phyloP scores from a whole-genome alignment of 2,113 vertebrate genomes.

The Sebastes fasciatus region DNA sequence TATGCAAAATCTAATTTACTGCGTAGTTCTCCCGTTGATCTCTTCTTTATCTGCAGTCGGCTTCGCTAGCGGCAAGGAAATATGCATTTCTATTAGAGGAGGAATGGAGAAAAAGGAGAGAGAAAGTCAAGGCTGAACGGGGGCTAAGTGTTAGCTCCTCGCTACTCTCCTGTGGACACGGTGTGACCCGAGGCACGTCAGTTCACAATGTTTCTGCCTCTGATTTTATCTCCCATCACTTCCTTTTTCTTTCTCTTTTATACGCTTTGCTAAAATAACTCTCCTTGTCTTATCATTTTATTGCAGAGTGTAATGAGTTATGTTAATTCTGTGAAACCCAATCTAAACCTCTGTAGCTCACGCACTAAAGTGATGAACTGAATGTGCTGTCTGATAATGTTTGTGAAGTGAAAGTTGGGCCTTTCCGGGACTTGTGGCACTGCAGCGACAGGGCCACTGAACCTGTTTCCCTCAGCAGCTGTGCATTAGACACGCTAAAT shows the following conservation, averaged over 20 bases:
- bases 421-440: constrained; percentile 45
- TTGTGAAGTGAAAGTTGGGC: constrained; percentile 26
- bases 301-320: constrained; percentile 4
- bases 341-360: background rate
- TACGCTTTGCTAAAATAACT: background rate
- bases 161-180: constrained; percentile 18
- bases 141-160: constrained; percentile 20
- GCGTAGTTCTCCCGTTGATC: constrained; percentile 52
- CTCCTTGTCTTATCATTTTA: constrained; percentile 29
- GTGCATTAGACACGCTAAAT: constrained; percentile 77
- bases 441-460: constrained; percentile 43
- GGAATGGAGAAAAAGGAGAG: constrained; percentile 33
- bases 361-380: background rate
- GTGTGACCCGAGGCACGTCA: constrained; percentile 27
- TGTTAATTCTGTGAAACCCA: background rate
- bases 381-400: constrained; percentile 7
- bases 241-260: constrained; percentile 15
- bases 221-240: constrained; percentile 4
- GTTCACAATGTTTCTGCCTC: constrained; percentile 5
- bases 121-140: constrained; percentile 36
- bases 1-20: constrained; percentile 73
- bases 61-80: constrained; percentile 66
- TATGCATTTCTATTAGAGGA: constrained; percentile 35
- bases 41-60: constrained; percentile 63
- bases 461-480: constrained; percentile 66